Evolutionary conservation across 2,113 vertebrate species (phyloP).

Genomic region (Campylomormyrus numenius): DNA sequence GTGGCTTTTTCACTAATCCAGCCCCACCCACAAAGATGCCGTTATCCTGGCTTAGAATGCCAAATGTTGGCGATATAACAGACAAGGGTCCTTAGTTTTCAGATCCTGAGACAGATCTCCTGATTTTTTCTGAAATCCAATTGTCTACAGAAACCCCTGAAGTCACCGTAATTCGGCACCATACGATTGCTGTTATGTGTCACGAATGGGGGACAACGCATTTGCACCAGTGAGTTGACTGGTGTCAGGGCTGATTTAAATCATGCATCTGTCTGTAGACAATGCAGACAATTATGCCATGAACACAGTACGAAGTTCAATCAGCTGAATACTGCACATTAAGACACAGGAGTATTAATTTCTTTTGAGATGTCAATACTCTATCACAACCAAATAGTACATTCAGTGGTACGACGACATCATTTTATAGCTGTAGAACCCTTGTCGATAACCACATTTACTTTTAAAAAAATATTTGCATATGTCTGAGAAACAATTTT

Average conservation of each 20-base stretch:
- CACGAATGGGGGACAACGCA: neutral
- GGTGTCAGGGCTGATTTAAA: neutral
- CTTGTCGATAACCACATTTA: conserved; percentile 13
- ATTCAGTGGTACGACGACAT: conserved; percentile 16
- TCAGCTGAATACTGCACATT: neutral
- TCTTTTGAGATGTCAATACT: neutral
- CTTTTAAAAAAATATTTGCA: conserved; percentile 26
- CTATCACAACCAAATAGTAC: conserved; percentile 12
- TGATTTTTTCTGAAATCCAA: neutral
- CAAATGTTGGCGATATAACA: neutral
- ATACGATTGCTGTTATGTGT: neutral
- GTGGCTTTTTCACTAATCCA: neutral
- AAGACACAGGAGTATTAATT: neutral
- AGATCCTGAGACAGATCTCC: conserved; percentile 2
- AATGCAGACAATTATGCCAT: neutral
- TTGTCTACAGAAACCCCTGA: neutral
- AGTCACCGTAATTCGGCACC: neutral
- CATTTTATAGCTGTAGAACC: conserved; percentile 8
- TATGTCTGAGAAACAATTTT: conserved; percentile 50
- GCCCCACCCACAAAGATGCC: neutral
- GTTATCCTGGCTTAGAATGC: neutral
- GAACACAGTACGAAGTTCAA: neutral
- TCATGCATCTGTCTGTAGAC: neutral
- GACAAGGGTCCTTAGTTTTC: neutral
- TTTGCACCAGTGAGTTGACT: neutral